phyloP scores from a whole-genome alignment of 2,113 vertebrate genomes.

The Turdus rufiventris region DNA sequence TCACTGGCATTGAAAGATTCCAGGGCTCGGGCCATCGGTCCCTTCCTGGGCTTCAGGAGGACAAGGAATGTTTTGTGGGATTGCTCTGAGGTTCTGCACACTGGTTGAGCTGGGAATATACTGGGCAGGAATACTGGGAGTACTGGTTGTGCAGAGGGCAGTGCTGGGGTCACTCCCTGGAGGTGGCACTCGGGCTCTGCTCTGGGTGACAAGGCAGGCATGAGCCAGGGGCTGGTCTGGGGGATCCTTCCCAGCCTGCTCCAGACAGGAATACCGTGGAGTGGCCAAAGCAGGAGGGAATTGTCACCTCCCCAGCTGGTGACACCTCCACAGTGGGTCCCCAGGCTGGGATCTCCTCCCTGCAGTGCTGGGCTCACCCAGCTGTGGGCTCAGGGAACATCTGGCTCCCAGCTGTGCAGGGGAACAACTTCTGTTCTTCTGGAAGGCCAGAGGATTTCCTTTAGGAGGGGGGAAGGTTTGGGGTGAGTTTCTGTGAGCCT shows the following conservation, averaged over 20 bases:
- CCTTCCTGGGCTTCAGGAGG: no score
- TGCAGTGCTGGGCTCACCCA: not conserved
- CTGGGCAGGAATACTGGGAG: not conserved
- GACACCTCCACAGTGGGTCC: not conserved
- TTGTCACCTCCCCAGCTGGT: not conserved
- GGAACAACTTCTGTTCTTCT: not conserved
- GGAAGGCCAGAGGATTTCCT: not conserved
- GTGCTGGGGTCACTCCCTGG: not conserved
- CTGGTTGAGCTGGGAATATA: not conserved
- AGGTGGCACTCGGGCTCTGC: not conserved
- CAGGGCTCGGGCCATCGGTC: not conserved
- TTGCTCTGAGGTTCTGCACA: not conserved
- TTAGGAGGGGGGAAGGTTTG: not conserved
- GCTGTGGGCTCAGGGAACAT: accelerated
- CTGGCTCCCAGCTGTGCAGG: not conserved
- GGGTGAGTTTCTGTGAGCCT: not conserved
- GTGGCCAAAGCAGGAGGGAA: not conserved
- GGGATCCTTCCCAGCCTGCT: accelerated
- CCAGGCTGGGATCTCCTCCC: not conserved
- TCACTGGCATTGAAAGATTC: not conserved
- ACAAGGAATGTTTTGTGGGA: not conserved
- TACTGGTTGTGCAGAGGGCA: accelerated
- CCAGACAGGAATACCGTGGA: accelerated
- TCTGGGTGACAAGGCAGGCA: not conserved
- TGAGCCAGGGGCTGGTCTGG: not conserved